These are phyloP conservation scores for Protomyctophum bolini DNA, from an alignment of 2,113 vertebrate species.

Conservation along the genomic window DNA sequence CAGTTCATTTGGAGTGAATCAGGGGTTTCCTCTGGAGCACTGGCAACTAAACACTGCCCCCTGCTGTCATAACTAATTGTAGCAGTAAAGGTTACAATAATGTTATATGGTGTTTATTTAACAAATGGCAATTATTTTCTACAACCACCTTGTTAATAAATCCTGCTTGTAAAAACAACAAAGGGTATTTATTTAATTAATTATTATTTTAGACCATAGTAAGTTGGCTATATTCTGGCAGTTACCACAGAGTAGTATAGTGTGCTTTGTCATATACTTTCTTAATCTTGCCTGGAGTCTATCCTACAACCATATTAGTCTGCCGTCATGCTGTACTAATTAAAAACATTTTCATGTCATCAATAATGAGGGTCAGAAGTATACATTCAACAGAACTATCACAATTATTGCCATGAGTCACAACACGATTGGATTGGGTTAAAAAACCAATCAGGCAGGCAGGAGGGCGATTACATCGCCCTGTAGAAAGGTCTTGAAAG, in stretches of 20 bases:
- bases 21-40: not conserved
- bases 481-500: no score
- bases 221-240: not conserved
- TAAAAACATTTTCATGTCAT: no score
- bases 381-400: no score
- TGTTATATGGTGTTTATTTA: not conserved
- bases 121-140: not conserved
- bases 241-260: not conserved
- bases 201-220: not conserved
- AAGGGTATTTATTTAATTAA: not conserved
- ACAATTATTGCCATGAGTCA: no score
- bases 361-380: no score
- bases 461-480: no score
- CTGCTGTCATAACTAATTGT: constrained; percentile 32
- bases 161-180: not conserved
- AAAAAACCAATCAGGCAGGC: no score
- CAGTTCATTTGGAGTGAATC: constrained; percentile 12
- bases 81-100: not conserved
- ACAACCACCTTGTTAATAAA: not conserved
- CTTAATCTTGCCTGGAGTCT: no score
- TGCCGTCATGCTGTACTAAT: no score
- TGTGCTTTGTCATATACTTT: not conserved
- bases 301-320: no score
- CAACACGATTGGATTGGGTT: no score
- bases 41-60: constrained; percentile 65